Evolutionary conservation across 2,113 vertebrate species (phyloP), one percentile per base, ranked within the genome.

Genomic region (Lethenteron camtschaticum): DNA sequence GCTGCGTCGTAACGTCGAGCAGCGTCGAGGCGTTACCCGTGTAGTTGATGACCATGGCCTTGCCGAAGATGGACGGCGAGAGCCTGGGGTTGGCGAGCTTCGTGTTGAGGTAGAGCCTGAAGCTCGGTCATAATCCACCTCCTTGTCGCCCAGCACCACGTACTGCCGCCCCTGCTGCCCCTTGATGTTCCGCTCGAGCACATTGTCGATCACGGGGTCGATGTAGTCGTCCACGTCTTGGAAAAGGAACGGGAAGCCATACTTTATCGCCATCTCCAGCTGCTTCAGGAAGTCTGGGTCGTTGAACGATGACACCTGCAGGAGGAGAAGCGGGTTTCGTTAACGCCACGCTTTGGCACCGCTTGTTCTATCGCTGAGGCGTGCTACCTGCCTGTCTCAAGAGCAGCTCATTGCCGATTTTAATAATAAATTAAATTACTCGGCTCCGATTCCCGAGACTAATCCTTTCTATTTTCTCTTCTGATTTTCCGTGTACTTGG

Each of bases 1-100:
- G 41, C 41, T 41, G 41, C 41, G 41, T 41, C 41, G 41, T 41
- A 41, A 41, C 6, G 5, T 41, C 41, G 41, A 41, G 6, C 41
- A 41, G 41, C 41, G 41, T 41, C 41, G 6, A 41, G 41, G 41
- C 41, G 41, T 83, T 74, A 96, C 94, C 94, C 4, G 89, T 90
- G 13, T 96, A 96, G 73, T 99, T 95, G 73, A 99, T 95, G 75
- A 96, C 90, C 85, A 91, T 86, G 72, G 90, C 85, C 77, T 92
- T 95, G 70, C 90, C 89, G 75, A 96, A 99, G 73, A 96, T 87
- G 0, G 89, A 87, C 0, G 90, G 92, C 3, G 84, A 82, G 75
- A 85, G 96, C 73, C 84, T 84, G 12, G 92, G 94, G 73, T 96
- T 99, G 2, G 85, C 76, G 74, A 95, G 78, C 76, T 92, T 96